phyloP scores from a whole-genome alignment of 2,888 invertebrate species.

The Andrena chrysosceles region DNA sequence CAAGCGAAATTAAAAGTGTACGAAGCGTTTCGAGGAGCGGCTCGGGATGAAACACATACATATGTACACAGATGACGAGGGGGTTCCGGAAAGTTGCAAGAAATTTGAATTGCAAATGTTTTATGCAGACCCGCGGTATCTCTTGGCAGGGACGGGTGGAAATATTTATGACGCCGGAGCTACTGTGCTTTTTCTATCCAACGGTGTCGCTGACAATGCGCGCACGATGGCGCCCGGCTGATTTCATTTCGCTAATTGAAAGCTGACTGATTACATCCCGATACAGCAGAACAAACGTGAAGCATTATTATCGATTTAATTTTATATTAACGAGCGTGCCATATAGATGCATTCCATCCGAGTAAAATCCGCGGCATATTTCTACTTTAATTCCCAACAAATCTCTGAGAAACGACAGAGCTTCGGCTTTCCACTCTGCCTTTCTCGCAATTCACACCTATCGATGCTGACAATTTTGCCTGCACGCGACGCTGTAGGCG shows the following conservation, averaged over 20 bases:
- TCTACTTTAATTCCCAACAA: not conserved
- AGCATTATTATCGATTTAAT: constrained; percentile 39
- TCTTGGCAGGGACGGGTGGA: constrained; percentile 27
- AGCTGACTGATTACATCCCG: constrained; percentile 29
- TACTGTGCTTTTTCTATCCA: not conserved
- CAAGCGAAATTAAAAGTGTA: constrained; percentile 34
- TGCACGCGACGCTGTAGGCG: not conserved
- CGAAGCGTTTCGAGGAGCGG: not conserved
- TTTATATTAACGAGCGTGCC: constrained; percentile 23
- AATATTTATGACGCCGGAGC: constrained; percentile 48
- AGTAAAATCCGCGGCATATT: not conserved
- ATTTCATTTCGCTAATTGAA: constrained; percentile 59
- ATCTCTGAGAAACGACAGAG: too few species aligned
- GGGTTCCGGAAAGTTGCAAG: constrained; percentile 21
- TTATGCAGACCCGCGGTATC: constrained; percentile 27
- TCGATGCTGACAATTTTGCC: not conserved
- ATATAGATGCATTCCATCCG: not conserved
- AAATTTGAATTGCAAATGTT: constrained; percentile 57
- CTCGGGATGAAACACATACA: constrained; percentile 39
- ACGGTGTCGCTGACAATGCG: constrained; percentile 16
- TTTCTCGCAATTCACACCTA: not conserved
- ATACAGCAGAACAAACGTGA: constrained; percentile 14
- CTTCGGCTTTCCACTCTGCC: not conserved
- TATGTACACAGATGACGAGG: constrained; percentile 42
- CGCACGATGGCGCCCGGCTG: constrained; percentile 4